Base-by-base conservation (phyloP, 2,797 vertebrate species). In the Furcifer pardalis region DNA sequence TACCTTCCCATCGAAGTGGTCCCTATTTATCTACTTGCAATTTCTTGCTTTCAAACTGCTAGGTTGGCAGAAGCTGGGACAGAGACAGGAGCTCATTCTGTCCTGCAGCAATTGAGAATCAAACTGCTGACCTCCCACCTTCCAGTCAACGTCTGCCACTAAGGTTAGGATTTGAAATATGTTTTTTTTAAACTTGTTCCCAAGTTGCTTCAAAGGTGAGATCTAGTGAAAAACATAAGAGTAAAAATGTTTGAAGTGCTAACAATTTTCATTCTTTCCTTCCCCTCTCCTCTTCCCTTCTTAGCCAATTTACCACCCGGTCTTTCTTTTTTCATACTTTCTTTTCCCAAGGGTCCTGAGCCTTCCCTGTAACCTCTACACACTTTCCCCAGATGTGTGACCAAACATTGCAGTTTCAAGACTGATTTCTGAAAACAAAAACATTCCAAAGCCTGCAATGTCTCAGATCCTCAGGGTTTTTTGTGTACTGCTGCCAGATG, bases 371-470 rank as follows among this genome's bases (percentile, higher is more conserved):
- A 95, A 94, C 88, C 88, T 93, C 92, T 71, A 85, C 90, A 89
- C 75, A 79, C 88, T 91, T 95, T 93, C 92, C 93, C 93, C 94
- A 95, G 92, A 95, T 95, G 94, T 94, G 90, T 88, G 85, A 91
- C 90, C 93, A 94, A 84, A 88, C 68, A 52, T 46, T 88, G 89
- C 71, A 85, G 84, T 91, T 91, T 92, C 87, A 91, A 90, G 93
- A 91, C 88, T 90, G 84, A 79, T 88, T 91, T 93, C 84, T 93
- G 73, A 92, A 95, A 94, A 92, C 92, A 93, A 93, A 93, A 94
- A 90, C 92, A 92, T 94, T 92, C 91, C 90, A 83, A 68, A 40
- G 74, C 68, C 82, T 93, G 92, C 93, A 94, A 95, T 92, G 65
- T 94, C 90, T 94, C 93, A 91, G 91, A 93, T 92, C 91, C 88